Conservation (phyloP, 2,113 vertebrate species). For the Pica pica region DNA sequence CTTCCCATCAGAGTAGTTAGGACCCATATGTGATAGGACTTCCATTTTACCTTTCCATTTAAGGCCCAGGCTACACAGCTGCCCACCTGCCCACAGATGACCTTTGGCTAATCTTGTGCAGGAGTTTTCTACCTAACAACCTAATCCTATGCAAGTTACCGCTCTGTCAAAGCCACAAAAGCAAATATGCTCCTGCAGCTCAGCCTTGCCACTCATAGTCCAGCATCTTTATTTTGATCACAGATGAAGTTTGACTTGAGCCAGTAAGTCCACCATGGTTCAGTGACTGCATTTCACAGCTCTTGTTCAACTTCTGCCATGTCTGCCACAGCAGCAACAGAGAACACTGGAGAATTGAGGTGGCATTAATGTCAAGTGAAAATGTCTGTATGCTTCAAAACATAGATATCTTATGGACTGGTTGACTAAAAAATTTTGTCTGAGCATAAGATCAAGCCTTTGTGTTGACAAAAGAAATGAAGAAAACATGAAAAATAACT, state of each 20-base stretch:
- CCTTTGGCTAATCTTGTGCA: background rate
- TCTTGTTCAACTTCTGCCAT: background rate
- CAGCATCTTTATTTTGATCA: background rate
- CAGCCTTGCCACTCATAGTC: background rate
- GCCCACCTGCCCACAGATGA: background rate
- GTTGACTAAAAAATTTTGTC: background rate
- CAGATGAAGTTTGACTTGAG: background rate
- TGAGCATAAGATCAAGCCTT: background rate
- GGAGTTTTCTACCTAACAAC: background rate
- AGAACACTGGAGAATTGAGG: background rate
- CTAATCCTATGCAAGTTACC: background rate
- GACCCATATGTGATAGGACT: background rate
- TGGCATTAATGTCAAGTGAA: background rate
- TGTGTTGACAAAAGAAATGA: background rate
- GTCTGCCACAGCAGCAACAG: background rate
- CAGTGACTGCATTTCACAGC: background rate
- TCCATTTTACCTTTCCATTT: background rate
- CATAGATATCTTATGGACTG: background rate
- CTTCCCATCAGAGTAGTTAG: background rate
- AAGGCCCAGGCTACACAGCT: background rate
- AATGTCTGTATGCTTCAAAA: background rate
- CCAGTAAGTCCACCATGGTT: background rate
- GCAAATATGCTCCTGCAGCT: accelerated
- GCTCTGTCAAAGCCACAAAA: background rate
- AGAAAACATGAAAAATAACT: background rate